phyloP scores from a whole-genome alignment of 2,888 invertebrate species.

The Drosophila macrospina region DNA sequence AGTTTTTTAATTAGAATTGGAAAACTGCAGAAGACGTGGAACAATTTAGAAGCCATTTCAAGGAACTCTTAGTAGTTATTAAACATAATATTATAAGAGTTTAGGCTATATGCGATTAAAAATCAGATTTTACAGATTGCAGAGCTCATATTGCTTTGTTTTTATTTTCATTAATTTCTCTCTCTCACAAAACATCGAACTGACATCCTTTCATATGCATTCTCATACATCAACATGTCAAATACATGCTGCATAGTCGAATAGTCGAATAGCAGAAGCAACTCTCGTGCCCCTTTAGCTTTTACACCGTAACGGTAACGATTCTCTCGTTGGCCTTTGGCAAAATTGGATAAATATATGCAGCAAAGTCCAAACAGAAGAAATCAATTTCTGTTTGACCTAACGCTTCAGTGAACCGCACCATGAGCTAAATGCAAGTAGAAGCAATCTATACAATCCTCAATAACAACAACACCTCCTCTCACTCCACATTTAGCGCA shows the following conservation, averaged over 20 bases:
- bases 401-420: conserved; percentile 62
- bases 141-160: too few species aligned
- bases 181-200: not conserved
- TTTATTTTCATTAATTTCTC: too few species aligned
- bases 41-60: not conserved
- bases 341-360: conserved; percentile 41
- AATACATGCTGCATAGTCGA: conserved; percentile 9
- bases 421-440: conserved; percentile 55
- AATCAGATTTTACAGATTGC: too few species aligned
- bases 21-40: conserved; percentile 8
- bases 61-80: not conserved
- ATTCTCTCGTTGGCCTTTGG: conserved; percentile 24
- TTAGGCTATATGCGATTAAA: too few species aligned
- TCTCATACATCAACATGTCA: conserved; percentile 21
- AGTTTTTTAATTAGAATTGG: conserved; percentile 25
- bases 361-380: conserved; percentile 45
- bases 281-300: not conserved
- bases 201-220: conserved; percentile 12
- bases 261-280: conserved; percentile 13
- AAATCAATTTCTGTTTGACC: conserved; percentile 74
- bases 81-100: too few species aligned
- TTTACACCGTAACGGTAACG: conserved; percentile 14
- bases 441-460: conserved; percentile 21
- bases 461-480: conserved; percentile 12
- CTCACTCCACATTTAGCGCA: not conserved